A percentile compares a stretch with the other conserved stretches of the same genome.
Conservation (phyloP, 2,113 vertebrate species). For the Gallinago paraguaiae region DNA sequence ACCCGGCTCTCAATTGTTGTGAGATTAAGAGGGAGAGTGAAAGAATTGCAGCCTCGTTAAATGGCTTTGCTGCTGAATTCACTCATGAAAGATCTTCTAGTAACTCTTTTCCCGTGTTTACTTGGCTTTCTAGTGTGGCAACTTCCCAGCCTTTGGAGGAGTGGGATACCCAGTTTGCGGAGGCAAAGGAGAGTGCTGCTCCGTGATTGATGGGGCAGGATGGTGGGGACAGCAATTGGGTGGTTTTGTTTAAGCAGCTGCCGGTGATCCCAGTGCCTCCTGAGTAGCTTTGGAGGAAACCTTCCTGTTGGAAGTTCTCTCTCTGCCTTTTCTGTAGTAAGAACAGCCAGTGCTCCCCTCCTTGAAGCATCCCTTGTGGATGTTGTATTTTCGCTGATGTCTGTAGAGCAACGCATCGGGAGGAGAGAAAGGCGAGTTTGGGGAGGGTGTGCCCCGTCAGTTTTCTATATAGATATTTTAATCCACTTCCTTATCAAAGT, state of each 20-base stretch:
- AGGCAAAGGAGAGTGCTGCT: not conserved
- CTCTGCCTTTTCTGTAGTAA: not conserved
- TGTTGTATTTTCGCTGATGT: not conserved
- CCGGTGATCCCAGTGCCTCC: not conserved
- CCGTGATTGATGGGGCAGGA: not conserved
- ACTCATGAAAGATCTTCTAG: not conserved
- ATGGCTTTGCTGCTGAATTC: not conserved
- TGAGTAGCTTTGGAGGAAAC: not conserved
- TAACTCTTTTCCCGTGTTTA: not conserved
- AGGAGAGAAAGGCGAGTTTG: not conserved
- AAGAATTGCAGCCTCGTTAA: not conserved
- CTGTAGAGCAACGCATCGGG: rapidly evolving
- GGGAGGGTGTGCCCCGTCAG: not conserved
- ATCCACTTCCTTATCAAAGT: not conserved
- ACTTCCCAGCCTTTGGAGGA: not conserved
- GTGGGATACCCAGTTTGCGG: not conserved
- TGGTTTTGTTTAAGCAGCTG: not conserved
- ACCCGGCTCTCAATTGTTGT: not conserved
- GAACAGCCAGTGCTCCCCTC: not conserved
- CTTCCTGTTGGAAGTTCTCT: not conserved
- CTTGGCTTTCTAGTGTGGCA: not conserved
- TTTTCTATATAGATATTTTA: not conserved
- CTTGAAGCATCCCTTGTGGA: not conserved
- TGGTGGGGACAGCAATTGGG: not conserved
- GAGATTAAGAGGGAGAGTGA: constrained; percentile 20